Conservation (phyloP, 1,140 invertebrate species). For the Lamellibrachia luymesi region DNA sequence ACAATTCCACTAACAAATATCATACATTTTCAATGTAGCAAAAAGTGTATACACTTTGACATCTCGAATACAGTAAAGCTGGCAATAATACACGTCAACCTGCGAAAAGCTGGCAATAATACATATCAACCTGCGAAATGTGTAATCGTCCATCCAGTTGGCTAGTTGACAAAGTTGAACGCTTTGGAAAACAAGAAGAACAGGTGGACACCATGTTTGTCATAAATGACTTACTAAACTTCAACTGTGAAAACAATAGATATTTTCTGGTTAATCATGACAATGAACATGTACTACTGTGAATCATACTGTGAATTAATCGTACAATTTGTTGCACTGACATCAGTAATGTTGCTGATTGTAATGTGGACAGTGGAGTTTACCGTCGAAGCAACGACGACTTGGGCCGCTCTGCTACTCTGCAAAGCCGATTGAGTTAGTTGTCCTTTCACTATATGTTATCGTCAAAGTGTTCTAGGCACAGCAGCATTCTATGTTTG, state of each 20-base stretch:
- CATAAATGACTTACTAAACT: not conserved
- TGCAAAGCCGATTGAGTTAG: too few relatives aligned
- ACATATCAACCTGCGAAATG: not conserved
- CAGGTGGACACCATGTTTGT: not conserved
- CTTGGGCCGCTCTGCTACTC: too few relatives aligned
- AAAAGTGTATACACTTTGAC: not conserved
- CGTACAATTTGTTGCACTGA: too few relatives aligned
- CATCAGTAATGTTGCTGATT: too few relatives aligned
- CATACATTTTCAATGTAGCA: not conserved
- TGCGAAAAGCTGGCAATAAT: not conserved
- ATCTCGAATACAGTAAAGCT: not conserved
- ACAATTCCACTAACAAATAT: not conserved
- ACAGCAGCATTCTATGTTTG: too few relatives aligned
- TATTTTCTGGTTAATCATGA: too few relatives aligned
- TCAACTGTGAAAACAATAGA: not conserved
- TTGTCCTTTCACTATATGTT: too few relatives aligned
- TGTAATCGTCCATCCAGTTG: not conserved
- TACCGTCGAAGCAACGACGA: too few relatives aligned
- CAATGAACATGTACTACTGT: too few relatives aligned
- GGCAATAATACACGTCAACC: not conserved
- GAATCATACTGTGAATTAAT: too few relatives aligned
- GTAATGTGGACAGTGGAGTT: too few relatives aligned
- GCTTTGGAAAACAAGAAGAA: not conserved
- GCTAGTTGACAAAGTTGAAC: not conserved
- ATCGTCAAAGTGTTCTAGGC: too few relatives aligned